These are phyloP conservation scores for Copidosoma aretas DNA, from an alignment of 2,888 invertebrate species.

Conservation along the genomic window DNA sequence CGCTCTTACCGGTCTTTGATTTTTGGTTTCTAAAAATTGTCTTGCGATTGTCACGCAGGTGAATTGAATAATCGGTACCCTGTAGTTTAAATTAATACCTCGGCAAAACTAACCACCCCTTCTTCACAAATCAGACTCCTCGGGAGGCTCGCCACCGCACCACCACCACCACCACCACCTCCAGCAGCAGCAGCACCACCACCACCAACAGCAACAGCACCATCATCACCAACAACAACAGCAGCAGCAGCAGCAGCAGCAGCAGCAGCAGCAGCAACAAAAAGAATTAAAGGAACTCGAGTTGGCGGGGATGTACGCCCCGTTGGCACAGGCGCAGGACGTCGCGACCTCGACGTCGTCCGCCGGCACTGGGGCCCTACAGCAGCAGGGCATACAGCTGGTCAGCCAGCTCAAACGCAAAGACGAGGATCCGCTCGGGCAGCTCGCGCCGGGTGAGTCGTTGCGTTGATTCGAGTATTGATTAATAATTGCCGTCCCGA, in stretches of 20 bases:
- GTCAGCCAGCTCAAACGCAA: slow-evolving; percentile 56
- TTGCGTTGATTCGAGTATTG: no score
- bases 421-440: slow-evolving; percentile 55
- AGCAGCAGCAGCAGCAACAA: slow-evolving; percentile 64
- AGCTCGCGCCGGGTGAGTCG: slow-evolving; percentile 55
- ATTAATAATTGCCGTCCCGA: no score
- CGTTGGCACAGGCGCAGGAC: slow-evolving; percentile 62
- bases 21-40: no score
- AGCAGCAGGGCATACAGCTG: slow-evolving; percentile 59
- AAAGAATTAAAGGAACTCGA: slow-evolving; percentile 60
- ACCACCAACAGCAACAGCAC: slow-evolving; percentile 52
- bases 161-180: slow-evolving; percentile 61
- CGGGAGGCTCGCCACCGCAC: slow-evolving; percentile 62
- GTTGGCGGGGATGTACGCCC: slow-evolving; percentile 58
- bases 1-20: no score
- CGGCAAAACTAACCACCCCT: no score
- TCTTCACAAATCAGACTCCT: slow-evolving; percentile 53
- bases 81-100: no score
- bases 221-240: slow-evolving; percentile 59
- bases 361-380: slow-evolving; percentile 53
- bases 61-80: no score
- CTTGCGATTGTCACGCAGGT: no score
- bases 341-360: slow-evolving; percentile 61
- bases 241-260: slow-evolving; percentile 59
- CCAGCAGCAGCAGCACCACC: slow-evolving; percentile 56